These are phyloP conservation scores for Melanerpes formicivorus DNA, from an alignment of 2,113 vertebrate species.

Conservation along the genomic window DNA sequence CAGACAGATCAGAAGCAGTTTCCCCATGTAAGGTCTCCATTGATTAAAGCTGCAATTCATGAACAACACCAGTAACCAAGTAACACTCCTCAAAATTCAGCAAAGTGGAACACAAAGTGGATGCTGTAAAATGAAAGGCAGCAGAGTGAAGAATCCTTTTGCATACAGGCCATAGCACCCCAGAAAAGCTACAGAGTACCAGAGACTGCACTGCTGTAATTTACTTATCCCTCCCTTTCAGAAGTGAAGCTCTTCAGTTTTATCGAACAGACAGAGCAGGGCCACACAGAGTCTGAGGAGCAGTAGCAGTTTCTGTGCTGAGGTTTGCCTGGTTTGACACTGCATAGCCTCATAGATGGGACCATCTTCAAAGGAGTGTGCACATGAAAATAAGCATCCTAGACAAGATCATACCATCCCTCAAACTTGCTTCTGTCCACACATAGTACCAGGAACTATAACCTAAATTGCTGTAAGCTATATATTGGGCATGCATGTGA, in stretches of 20 bases:
- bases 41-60: constrained; percentile 24
- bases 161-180: background rate
- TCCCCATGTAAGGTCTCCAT: background rate
- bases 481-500: background rate
- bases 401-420: background rate
- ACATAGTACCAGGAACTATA: background rate
- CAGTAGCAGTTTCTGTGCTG: background rate
- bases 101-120: background rate
- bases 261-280: background rate
- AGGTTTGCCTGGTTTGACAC: background rate
- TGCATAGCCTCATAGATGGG: background rate
- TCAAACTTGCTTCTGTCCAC: background rate
- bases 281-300: background rate
- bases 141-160: background rate
- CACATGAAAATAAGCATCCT: background rate
- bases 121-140: background rate
- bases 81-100: background rate
- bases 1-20: background rate
- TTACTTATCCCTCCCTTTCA: background rate
- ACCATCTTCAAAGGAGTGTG: background rate
- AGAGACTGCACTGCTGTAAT: background rate
- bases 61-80: background rate
- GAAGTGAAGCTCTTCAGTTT: background rate
- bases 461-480: background rate
- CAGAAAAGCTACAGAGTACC: background rate